Evolutionary conservation across 2,797 vertebrate genomes (phyloP).

Genomic region (Erithacus rubecula): DNA sequence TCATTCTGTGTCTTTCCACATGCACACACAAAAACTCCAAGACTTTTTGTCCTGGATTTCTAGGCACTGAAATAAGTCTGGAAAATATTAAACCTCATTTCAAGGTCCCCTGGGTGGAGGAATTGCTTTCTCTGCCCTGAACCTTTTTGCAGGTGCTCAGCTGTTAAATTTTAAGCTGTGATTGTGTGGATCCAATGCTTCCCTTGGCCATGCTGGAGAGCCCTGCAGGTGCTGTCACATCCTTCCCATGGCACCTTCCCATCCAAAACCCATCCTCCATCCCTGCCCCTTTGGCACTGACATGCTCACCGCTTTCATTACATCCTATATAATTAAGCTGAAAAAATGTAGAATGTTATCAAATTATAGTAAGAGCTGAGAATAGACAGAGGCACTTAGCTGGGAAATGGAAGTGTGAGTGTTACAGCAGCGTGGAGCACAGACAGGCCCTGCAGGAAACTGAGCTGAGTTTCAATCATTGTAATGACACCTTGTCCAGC

Average conservation of each 20-base stretch:
- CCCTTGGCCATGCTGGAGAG: background rate
- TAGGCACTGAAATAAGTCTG: background rate
- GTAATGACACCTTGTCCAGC: background rate
- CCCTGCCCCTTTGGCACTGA: background rate
- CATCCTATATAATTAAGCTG: background rate
- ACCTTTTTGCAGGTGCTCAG: background rate
- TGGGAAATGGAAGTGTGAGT: background rate
- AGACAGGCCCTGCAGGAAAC: constrained; percentile 9
- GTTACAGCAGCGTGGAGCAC: rapidly evolving
- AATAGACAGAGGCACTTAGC: background rate
- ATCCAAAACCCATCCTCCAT: rapidly evolving
- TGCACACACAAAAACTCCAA: no score
- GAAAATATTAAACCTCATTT: background rate
- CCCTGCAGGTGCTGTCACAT: background rate
- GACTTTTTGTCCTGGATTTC: background rate
- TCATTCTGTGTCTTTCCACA: background rate
- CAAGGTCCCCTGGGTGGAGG: background rate
- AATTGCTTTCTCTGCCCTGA: background rate
- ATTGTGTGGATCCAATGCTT: rapidly evolving
- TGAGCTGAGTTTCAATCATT: background rate
- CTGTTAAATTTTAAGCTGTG: background rate
- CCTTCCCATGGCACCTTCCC: background rate
- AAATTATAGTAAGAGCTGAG: background rate
- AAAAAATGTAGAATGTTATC: background rate
- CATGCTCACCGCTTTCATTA: background rate